Percentiles rank a stretch among this genome's conserved stretches.
phyloP scores from a whole-genome alignment of 2,888 invertebrate genomes.

The Papilio demoleus region DNA sequence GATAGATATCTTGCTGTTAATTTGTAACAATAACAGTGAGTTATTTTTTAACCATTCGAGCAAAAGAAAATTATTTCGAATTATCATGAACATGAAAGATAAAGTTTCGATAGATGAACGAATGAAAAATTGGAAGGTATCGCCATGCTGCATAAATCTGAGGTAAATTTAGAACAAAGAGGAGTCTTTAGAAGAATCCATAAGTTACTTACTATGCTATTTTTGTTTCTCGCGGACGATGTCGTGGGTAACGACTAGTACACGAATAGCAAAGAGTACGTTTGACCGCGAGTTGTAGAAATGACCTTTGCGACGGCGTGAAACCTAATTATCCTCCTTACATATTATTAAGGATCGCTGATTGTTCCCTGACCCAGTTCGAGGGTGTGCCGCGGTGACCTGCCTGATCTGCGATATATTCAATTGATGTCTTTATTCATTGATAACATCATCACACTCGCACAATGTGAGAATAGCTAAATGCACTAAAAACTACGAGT shows the following conservation, averaged over 20 bases:
- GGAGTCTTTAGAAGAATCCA: too few species aligned
- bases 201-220: too few species aligned
- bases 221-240: too few species aligned
- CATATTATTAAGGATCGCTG: constrained; percentile 68
- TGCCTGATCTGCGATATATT: constrained; percentile 43
- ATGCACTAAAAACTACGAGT: background rate
- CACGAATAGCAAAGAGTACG: constrained; percentile 4
- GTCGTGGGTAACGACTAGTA: background rate
- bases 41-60: too few species aligned
- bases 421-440: constrained; percentile 28
- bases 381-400: constrained; percentile 43
- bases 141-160: too few species aligned
- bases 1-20: background rate
- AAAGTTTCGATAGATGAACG: too few species aligned
- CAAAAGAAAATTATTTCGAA: too few species aligned
- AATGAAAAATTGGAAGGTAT: too few species aligned
- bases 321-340: constrained; percentile 69
- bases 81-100: too few species aligned
- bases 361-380: constrained; percentile 74
- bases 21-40: too few species aligned
- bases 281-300: constrained; percentile 45
- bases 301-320: constrained; percentile 59
- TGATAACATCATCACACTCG: constrained; percentile 11
- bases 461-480: constrained; percentile 24
- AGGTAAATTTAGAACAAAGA: too few species aligned